phyloP scores from a whole-genome alignment of 2,888 invertebrate species.

The Tigriopus californicus region DNA sequence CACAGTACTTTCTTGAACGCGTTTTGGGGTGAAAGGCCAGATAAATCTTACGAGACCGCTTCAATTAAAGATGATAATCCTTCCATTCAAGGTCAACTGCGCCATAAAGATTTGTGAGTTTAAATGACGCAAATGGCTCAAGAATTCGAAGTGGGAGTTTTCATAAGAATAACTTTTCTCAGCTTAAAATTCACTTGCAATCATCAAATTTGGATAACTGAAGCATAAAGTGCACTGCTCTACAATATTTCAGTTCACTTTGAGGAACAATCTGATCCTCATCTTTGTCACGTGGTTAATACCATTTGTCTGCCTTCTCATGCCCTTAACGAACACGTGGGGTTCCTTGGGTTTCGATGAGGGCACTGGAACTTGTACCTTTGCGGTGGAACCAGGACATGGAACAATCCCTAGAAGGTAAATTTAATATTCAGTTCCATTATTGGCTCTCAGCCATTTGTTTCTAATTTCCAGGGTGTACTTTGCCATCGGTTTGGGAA shows the following conservation, averaged over 20 bases:
- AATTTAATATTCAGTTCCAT: too few relatives aligned
- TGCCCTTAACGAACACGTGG: background rate
- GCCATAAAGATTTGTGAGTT: too few relatives aligned
- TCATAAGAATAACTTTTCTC: too few relatives aligned
- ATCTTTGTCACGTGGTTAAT: background rate
- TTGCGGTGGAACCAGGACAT: background rate
- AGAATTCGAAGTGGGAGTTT: too few relatives aligned
- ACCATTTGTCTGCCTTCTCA: background rate
- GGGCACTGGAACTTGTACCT: conserved; percentile 3
- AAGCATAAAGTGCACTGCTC: too few relatives aligned
- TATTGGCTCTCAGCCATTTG: too few relatives aligned
- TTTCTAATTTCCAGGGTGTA: background rate
- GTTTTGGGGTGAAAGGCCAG: background rate
- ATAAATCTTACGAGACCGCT: background rate
- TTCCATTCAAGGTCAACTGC: too few relatives aligned
- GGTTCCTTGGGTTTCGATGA: conserved; percentile 2
- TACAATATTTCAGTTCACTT: background rate
- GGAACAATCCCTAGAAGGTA: too few relatives aligned
- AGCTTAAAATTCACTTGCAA: too few relatives aligned
- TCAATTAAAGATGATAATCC: too few relatives aligned
- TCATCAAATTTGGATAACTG: too few relatives aligned
- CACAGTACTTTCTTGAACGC: background rate
- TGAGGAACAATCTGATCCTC: background rate
- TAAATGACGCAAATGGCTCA: too few relatives aligned
- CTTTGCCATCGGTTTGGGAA: background rate